Conservation (phyloP, 35 echinoderm and acorn worm genomes). For the Lytechinus variegatus region DNA sequence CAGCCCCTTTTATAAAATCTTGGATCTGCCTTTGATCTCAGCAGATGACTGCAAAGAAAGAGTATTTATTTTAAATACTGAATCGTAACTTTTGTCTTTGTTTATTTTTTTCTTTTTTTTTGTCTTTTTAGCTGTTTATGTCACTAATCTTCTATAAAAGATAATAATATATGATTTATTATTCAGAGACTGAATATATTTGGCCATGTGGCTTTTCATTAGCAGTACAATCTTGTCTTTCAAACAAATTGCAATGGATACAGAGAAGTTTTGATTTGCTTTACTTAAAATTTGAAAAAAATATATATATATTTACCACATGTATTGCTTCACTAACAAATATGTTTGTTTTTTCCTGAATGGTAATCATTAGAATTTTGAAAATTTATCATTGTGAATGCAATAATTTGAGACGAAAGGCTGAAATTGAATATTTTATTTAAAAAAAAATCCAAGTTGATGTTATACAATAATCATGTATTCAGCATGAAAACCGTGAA, state of each 20-base stretch:
- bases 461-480: not conserved
- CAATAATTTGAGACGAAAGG: not conserved
- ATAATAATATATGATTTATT: not conserved
- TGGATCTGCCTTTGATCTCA: too few relatives aligned
- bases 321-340: not conserved
- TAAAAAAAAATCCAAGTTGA: not conserved
- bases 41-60: too few relatives aligned
- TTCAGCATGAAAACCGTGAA: not conserved
- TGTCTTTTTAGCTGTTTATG: not conserved
- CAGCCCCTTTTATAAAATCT: too few relatives aligned
- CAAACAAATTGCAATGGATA: not conserved
- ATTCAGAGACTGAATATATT: not conserved
- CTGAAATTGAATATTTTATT: conserved; percentile 6
- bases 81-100: not conserved
- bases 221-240: not conserved
- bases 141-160: not conserved
- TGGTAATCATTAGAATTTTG: not conserved
- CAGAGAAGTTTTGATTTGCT: not conserved
- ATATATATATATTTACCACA: not conserved
- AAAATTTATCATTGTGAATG: not conserved
- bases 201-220: not conserved
- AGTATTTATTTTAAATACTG: too few relatives aligned
- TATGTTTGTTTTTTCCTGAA: not conserved
- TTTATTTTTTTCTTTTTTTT: too few relatives aligned
- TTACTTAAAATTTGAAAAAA: not conserved